Conservation (phyloP, 1,140 invertebrate species). For the Homarus americanus region DNA sequence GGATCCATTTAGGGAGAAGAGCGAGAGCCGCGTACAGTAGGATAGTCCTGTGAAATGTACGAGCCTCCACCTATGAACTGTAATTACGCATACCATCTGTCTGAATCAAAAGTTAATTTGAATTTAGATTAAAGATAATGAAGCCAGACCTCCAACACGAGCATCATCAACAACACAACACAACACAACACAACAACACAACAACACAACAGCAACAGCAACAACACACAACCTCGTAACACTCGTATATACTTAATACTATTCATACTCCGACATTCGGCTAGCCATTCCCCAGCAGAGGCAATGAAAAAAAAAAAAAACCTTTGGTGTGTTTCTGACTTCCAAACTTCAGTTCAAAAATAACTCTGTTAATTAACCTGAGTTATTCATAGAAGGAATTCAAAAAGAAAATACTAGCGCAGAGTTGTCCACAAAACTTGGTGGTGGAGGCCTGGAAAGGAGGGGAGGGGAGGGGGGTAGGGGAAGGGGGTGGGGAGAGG, state of each 20-base stretch:
- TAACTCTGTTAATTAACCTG: not conserved
- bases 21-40: too few species aligned
- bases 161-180: too few species aligned
- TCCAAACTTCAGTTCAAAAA: not conserved
- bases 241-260: too few species aligned
- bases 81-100: not conserved
- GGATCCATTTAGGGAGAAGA: too few species aligned
- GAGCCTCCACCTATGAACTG: not conserved
- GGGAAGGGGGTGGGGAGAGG: too few species aligned
- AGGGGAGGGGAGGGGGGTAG: too few species aligned
- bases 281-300: too few species aligned
- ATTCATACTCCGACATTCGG: too few species aligned
- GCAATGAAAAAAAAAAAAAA: not conserved
- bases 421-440: not conserved
- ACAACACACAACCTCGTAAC: not conserved
- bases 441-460: too few species aligned
- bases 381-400: not conserved
- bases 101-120: not conserved
- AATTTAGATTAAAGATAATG: conserved; percentile 1
- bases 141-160: not conserved
- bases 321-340: not conserved
- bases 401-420: not conserved
- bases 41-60: too few species aligned
- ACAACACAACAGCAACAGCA: too few species aligned
- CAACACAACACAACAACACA: too few species aligned